Evolutionary conservation across 2,888 invertebrate species (phyloP), one percentile per base, ranked within the genome.

Genomic region (Glomeris marginata): DNA sequence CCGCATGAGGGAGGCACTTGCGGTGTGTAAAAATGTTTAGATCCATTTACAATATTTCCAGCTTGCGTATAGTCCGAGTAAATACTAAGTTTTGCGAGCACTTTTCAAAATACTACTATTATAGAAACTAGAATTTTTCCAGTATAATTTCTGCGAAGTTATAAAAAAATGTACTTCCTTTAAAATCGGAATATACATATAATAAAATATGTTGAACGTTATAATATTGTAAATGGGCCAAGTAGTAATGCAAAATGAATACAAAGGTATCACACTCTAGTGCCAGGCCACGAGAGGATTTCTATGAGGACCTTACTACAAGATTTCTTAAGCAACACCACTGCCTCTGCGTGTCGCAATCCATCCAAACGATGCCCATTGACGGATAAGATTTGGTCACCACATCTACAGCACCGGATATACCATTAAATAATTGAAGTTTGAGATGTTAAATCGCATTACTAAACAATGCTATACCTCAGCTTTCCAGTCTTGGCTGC

Each of bases 261-360:
- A 46, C 6, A 37, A 21, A 47, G 4, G 13, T 36, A 10, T 57
- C 53, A 59, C 33, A 62, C 55, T 49, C 60, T 59, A 16, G 62
- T 61, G 28, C 71, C 71, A n/a, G 70, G 68, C 70, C 70, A 71
- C 5, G 69, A 69, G 11, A 70, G 68, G 13, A 69, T 65, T 40
- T 63, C 63, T 43, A 70, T 59, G 10, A 63, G 63, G 16, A 70
- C 68, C 47, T 58, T 57, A 41, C 63, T 63, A 15, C 68, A 67
- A 15, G 67, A 64, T 47, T 64, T 60, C 56, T 69, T 71, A 45
- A 71, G 61, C 50, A 69, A 61, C 41, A 63, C 61, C 18, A 70
- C 70, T 16, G 70, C 70, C 41, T 64, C 62, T 13, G 63, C 57
- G 58, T 71, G 70, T 2, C 64, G 60, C 36, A 69, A 62, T 43